Base-by-base conservation (phyloP, 2,113 vertebrate species). In the Eidolon helvum region DNA sequence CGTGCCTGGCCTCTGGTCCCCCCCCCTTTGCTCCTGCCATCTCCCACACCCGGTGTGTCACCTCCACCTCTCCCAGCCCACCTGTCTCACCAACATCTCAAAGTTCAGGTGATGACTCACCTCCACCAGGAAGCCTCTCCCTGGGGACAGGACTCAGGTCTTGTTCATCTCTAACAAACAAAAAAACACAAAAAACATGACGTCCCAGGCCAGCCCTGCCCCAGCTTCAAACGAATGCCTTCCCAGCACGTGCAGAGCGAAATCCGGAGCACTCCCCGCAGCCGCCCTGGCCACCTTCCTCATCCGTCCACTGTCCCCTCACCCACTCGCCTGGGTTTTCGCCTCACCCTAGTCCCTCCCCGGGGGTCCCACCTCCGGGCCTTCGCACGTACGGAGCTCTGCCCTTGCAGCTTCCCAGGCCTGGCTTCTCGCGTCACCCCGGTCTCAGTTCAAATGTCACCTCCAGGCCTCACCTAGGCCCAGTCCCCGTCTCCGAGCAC, bases 121-220 rank as follows among this genome's bases (percentile, higher is more conserved):
- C 33, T 80, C 65, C 75, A 63, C 61, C 74, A 18, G 1, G 90
- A 96, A 95, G 63, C 79, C 53, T 91, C 74, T 93, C 93, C 96
- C 61, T 30, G 11, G 96, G 90, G 63, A 79, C 90, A 35, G 50
- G 79, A 94, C 72, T 68, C 40, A 26, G 4, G 0, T 94, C 75
- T 92, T 53, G 35, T 50, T 96, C 69, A 66, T 91, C 57, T 91
- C 22, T 10, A 50, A 55, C 21, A 35, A 61, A 19, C 50, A 22
- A 65, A 72, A 40, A 68, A n/a, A 66, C 7, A 55, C 19, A 38
- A 35, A 61, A 30, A 26, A 63, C 63, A 50, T n/a, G 68, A 96
- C 26, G 57, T 96, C 96, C 95, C 61, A 72, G 48, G 63, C 38
- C 50, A 33, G 74, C 11, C 57, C 10, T 79, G 43, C 33, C 55